phyloP scores from a whole-genome alignment of 2,888 invertebrate species.

The Congeria kusceri region DNA sequence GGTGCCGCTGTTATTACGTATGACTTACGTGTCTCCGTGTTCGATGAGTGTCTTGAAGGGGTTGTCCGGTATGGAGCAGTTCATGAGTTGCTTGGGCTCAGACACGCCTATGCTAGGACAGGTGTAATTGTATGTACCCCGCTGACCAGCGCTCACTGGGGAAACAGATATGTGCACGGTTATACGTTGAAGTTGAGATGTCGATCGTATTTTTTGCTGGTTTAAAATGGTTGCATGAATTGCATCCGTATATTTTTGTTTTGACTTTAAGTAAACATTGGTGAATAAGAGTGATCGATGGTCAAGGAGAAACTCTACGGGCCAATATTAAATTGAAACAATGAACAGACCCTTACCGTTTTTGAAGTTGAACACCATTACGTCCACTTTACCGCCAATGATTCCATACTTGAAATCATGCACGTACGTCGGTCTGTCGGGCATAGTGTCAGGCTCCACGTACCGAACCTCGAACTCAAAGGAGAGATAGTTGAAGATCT shows the following conservation, averaged over 20 bases:
- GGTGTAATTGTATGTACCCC: not conserved
- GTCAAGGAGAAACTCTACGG: too few species aligned
- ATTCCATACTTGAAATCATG: slow-evolving; percentile 37
- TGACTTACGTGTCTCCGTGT: slow-evolving; percentile 44
- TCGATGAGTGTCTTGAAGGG: slow-evolving; percentile 41
- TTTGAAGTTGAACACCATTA: not conserved
- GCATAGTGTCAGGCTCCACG: slow-evolving; percentile 19
- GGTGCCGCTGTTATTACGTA: too few species aligned
- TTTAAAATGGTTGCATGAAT: too few species aligned
- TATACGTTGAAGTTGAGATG: too few species aligned
- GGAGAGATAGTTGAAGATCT: slow-evolving; percentile 29
- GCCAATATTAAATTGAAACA: too few species aligned
- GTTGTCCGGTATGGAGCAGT: slow-evolving; percentile 30
- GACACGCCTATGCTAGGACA: slow-evolving; percentile 1
- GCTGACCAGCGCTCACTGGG: slow-evolving; percentile 2
- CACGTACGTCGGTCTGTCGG: slow-evolving; percentile 36
- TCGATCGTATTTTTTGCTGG: too few species aligned
- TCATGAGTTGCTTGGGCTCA: slow-evolving; percentile 24
- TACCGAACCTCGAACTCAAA: slow-evolving; percentile 38
- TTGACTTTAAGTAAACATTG: too few species aligned
- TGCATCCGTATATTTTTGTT: too few species aligned
- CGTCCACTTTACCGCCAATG: not conserved
- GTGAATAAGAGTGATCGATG: too few species aligned
- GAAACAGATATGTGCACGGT: too few species aligned
- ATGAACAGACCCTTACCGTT: too few species aligned